Percentiles rank a stretch among this genome's conserved stretches.
Conservation (phyloP, 2,113 vertebrate species). For the Pantherophis guttatus region DNA sequence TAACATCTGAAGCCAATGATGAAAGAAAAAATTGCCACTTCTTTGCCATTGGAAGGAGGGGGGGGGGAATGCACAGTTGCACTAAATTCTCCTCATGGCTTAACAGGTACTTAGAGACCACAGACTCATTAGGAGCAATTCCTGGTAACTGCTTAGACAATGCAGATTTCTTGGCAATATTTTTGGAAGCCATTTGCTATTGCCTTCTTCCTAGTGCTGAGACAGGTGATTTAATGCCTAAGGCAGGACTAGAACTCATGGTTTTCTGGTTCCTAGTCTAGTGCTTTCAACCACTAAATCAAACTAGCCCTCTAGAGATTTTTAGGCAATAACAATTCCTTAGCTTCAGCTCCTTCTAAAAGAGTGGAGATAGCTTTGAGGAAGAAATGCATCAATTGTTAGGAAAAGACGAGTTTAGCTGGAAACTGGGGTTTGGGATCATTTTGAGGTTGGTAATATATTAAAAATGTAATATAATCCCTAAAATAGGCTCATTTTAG, state of each 20-base stretch:
- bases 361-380: not conserved
- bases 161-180: not conserved
- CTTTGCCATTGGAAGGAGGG: not conserved
- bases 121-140: not conserved
- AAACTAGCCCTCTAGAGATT: not conserved
- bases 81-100: not conserved
- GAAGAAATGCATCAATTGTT: not conserved
- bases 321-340: not conserved
- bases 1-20: not conserved
- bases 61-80: not conserved
- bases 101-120: not conserved
- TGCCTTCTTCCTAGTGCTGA: not conserved
- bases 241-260: not conserved
- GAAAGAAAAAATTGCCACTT: not conserved
- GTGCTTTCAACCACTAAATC: not conserved
- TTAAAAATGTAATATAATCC: not conserved
- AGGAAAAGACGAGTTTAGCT: not conserved
- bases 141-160: not conserved
- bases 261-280: not conserved
- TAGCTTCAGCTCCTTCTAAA: not conserved
- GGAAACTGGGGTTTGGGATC: not conserved
- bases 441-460: not conserved
- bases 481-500: not conserved
- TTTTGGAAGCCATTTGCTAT: not conserved
- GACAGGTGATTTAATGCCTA: not conserved